These are phyloP conservation scores for Tychaedon coryphoeus DNA, from an alignment of 2,113 vertebrate species.

Conservation along the genomic window DNA sequence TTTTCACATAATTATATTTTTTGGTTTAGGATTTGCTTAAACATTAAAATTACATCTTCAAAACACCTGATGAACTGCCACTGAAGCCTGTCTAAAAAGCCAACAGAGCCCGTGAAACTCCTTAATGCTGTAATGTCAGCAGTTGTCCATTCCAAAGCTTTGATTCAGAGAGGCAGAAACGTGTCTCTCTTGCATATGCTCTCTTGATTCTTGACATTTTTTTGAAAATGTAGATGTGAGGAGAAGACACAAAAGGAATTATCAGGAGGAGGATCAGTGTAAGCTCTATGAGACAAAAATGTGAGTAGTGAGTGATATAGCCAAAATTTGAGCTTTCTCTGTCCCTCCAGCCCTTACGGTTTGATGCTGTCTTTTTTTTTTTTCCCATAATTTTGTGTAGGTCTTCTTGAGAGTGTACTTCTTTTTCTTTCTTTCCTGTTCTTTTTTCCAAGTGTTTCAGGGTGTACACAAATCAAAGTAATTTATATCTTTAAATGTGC, in stretches of 20 bases:
- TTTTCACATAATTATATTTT: background rate
- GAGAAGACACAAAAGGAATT: background rate
- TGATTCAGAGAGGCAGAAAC: background rate
- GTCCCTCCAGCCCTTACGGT: background rate
- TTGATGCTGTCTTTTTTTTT: background rate
- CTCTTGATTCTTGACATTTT: background rate
- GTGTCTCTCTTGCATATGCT: background rate
- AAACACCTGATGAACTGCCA: background rate
- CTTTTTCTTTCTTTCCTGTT: background rate
- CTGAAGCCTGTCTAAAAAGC: background rate
- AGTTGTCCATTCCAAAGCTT: background rate
- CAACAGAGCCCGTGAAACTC: fast-evolving
- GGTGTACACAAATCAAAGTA: background rate
- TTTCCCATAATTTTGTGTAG: background rate
- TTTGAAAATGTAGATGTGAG: background rate
- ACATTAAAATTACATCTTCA: background rate
- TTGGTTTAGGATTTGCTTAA: background rate
- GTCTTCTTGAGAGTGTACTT: background rate
- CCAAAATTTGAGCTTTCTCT: background rate
- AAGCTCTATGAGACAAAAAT: background rate
- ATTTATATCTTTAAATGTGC: background rate
- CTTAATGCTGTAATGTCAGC: background rate
- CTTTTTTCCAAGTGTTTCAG: background rate
- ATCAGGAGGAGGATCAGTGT: background rate
- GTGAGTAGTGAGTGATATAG: background rate